These are phyloP conservation scores for Lycopodina hypogea DNA, from an alignment of 37 sponge, comb jelly and placozoan species.

Conservation along the genomic window DNA sequence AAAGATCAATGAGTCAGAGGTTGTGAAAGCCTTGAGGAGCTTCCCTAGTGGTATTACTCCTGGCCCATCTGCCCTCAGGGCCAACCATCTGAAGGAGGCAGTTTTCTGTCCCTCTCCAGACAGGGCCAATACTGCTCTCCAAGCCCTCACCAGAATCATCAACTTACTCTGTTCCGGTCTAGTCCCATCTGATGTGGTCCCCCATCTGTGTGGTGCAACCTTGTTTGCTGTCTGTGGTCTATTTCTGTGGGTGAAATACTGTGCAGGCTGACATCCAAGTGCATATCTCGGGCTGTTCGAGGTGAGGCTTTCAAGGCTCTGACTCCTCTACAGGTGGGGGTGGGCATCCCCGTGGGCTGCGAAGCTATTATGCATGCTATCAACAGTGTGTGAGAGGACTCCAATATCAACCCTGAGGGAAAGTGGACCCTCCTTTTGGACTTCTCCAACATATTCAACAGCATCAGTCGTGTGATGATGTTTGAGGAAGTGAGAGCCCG, in stretches of 20 bases:
- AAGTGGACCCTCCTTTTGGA: background rate
- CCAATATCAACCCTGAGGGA: no score
- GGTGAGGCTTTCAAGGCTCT: no score
- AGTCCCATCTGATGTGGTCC: background rate
- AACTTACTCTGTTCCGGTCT: no score
- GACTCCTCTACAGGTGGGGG: conserved; percentile 22
- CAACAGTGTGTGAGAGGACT: no score
- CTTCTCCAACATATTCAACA: background rate
- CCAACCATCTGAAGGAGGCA: conserved; percentile 15
- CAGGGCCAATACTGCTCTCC: background rate
- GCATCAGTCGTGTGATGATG: background rate
- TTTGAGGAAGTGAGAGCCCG: background rate
- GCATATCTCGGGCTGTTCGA: background rate
- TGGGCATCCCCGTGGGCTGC: conserved; percentile 1
- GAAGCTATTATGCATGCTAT: conserved; percentile 20
- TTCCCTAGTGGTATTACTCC: conserved; percentile 27
- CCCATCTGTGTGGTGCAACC: conserved; percentile 30
- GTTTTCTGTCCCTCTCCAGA: conserved; percentile 16
- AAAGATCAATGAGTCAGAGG: background rate
- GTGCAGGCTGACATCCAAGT: conserved; percentile 10
- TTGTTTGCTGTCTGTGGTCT: conserved; percentile 1
- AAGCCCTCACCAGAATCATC: no score
- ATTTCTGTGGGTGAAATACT: conserved; percentile 23
- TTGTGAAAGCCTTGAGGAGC: background rate
- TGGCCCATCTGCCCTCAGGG: conserved; percentile 3